phyloP scores from a whole-genome alignment of 1,140 invertebrate species.

The Eriocheir sinensis region DNA sequence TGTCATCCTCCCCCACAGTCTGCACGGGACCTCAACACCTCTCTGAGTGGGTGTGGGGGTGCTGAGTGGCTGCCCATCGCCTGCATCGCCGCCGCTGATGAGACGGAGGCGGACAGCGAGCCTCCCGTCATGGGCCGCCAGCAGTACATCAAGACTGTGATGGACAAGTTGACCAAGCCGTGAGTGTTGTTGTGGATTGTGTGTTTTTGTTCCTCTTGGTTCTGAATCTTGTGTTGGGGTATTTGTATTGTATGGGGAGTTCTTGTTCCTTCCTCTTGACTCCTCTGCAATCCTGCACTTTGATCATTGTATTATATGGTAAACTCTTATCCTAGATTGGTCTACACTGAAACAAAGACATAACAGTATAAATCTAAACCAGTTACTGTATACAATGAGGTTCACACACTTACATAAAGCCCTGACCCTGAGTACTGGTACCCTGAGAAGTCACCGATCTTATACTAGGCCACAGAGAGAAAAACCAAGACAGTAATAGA shows the following conservation, averaged over 20 bases:
- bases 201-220: background rate
- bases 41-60: background rate
- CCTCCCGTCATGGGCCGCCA: background rate
- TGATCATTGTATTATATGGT: no score
- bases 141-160: background rate
- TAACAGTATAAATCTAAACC: no score
- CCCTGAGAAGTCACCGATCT: no score
- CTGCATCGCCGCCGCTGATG: background rate
- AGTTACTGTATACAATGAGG: no score
- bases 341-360: no score
- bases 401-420: no score
- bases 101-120: background rate
- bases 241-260: background rate
- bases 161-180: background rate
- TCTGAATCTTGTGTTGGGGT: background rate
- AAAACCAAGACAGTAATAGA: no score
- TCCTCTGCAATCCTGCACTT: no score
- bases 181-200: background rate
- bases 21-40: background rate
- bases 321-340: no score
- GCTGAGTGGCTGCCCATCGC: conserved; percentile 50
- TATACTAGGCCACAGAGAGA: no score
- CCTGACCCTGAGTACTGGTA: no score
- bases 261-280: no score
- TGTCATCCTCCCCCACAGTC: background rate